Evolutionary conservation across 2,113 vertebrate genomes (phyloP).

Genomic region (Glareola pratincola): DNA sequence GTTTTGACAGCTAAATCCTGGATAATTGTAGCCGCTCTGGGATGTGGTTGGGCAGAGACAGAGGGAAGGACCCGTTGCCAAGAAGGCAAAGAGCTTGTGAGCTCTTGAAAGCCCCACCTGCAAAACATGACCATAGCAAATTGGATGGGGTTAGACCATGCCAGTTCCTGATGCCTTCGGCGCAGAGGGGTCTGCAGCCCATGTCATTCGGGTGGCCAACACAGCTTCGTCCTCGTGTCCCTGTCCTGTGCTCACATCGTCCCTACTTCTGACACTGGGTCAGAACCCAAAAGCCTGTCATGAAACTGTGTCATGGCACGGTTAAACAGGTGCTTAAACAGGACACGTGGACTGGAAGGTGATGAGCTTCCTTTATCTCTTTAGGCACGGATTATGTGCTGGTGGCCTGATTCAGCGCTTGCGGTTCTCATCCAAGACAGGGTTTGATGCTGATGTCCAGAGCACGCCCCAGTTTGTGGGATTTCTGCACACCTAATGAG

Average conservation of each 20-base stretch:
- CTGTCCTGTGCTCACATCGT: not conserved
- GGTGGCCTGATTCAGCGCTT: not conserved
- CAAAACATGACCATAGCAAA: not conserved
- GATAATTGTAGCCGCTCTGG: not conserved
- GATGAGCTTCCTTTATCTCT: not conserved
- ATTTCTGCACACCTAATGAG: not conserved
- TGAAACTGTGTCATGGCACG: fast-evolving
- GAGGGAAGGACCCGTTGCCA: not conserved
- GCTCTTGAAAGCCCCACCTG: not conserved
- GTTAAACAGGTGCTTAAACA: not conserved
- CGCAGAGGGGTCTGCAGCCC: not conserved
- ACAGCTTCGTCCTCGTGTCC: not conserved
- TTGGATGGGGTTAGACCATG: not conserved
- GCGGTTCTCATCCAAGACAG: not conserved
- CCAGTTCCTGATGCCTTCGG: not conserved
- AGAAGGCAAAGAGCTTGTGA: not conserved
- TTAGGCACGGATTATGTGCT: not conserved
- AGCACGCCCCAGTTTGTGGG: fast-evolving
- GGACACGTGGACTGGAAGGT: not conserved
- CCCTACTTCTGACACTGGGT: not conserved
- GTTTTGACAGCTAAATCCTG: not conserved
- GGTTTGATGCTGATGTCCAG: not conserved
- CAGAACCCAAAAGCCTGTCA: not conserved
- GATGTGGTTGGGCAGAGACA: fast-evolving
- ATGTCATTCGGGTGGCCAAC: fast-evolving